A percentile compares a stretch with the other conserved stretches of the same genome.
These are phyloP conservation scores for Sipha flava DNA, from an alignment of 1,140 invertebrate species.

Conservation along the genomic window DNA sequence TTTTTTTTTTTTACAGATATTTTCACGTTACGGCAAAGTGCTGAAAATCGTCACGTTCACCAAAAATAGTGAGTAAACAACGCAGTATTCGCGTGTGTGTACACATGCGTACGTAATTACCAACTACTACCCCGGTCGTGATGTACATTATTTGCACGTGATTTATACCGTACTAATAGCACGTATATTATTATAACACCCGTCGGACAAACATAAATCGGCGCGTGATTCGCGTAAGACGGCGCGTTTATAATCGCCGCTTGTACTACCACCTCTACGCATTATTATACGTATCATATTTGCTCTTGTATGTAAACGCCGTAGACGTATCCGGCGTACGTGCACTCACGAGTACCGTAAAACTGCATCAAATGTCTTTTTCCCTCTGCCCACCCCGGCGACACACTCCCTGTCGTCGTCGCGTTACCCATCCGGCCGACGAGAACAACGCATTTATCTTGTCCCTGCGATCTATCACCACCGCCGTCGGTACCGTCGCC, in stretches of 20 bases:
- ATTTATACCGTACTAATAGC: too few species aligned
- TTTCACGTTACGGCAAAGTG: constrained; percentile 95
- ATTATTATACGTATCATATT: too few species aligned
- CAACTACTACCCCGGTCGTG: too few species aligned
- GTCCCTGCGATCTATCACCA: constrained; percentile 16
- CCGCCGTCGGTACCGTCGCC: neutral
- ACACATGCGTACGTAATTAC: too few species aligned
- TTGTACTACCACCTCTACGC: too few species aligned
- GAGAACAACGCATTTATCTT: constrained; percentile 12
- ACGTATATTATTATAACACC: neutral
- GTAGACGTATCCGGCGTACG: too few species aligned
- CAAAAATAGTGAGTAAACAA: constrained; percentile 88
- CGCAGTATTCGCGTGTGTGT: neutral
- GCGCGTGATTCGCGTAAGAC: neutral
- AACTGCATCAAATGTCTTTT: neutral
- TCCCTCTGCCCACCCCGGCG: neutral
- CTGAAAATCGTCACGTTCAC: constrained; percentile 99
- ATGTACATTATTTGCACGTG: too few species aligned
- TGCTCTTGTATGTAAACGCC: too few species aligned
- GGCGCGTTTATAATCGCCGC: too few species aligned
- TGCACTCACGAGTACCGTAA: too few species aligned
- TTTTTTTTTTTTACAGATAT: constrained; percentile 68
- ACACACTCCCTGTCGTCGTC: too few species aligned
- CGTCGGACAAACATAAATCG: neutral
- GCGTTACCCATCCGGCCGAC: neutral